Evolutionary conservation across 23 tunicate genomes (phyloP), one percentile per base, ranked within the genome.

Genomic region (Clavelina lepadiformis): DNA sequence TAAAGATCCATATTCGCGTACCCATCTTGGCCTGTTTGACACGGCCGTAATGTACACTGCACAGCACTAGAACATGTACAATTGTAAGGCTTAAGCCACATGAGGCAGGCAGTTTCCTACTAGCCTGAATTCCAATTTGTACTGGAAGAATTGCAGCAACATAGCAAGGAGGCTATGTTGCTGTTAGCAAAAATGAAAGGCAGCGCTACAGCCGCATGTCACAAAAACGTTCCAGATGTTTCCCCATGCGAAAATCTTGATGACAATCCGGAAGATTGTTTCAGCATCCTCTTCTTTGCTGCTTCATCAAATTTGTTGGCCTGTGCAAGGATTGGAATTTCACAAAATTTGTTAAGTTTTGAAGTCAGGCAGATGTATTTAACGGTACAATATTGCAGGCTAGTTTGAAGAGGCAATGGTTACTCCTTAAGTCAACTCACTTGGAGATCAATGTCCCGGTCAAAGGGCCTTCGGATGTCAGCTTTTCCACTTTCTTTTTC

Each of bases 391-490:
- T n/a, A n/a, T n/a, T n/a, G n/a, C n/a, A n/a, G n/a, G n/a, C n/a
- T n/a, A n/a, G n/a, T n/a, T n/a, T n/a, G n/a, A n/a, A n/a, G n/a
- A n/a, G n/a, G n/a, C n/a, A n/a, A n/a, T n/a, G n/a, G n/a, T n/a
- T n/a, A n/a, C n/a, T n/a, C n/a, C n/a, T n/a, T n/a, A 13, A 20
- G 15, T 20, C 22, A 13, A n/a, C 59, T 31, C 38, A 86, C 97
- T 46, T 76, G 82, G 46, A 89, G 56, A 50, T 89, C 97, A 23
- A 69, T n/a, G 4, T 89, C 97, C 26, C 97, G 30, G 54, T 89
- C 97, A 65, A 89, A 89, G n/a, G 97, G 97, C 34, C 87, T 63
- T 75, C 97, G 56, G 25, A 79, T 33, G 35, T 73, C 68, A 25
- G 61, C 86, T 27, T 46, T 66, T 35, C 66, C 78, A 30, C 51